Base-by-base conservation (phyloP, 2,888 invertebrate genomes). In the Vesta saturnalis region DNA sequence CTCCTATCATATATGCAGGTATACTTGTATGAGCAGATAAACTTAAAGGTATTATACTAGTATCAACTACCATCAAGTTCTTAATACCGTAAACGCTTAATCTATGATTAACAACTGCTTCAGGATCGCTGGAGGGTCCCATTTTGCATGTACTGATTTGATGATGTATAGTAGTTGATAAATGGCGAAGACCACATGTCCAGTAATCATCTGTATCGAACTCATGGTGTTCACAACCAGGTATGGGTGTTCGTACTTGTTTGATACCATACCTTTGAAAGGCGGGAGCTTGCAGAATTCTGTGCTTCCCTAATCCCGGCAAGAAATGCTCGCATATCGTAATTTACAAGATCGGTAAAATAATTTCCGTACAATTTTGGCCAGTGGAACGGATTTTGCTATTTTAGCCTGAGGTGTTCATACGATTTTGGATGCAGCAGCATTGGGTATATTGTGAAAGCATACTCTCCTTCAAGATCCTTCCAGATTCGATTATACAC, bases 291-390 rank as follows among this genome's bases (percentile, higher is more conserved):
- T 81, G 77, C 3, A 85, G 83, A 23, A 89, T 80, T 23, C 84
- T 89, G 85, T 0, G 85, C 84, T 75, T 85, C 85, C 71, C 88
- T 85, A 6, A 88, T 83, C 0, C 79, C 77, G 2, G 79, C 80
- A 12, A 83, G 77, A 64, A 83, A 78, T 1, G 82, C 80, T 67
- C 76, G 79, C 2, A 83, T 71, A 69, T 84, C 84, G 86, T 89
- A 73, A 85, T 72, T 68, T 22, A 76, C 82, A 3, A 86, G 85
- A 77, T 90, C 87, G 0, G 89, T 86, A 78, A 95, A 89, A 82
- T 96, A 97, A 80, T 93, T 93, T 0, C 94, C 92, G 73, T 94
- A 89, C 60, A 95, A 86, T n/a, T 88, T 83, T 0, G 95, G 94
- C 75, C 90, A 89, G 0, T 89, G 87, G 74, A 88, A 87, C 0